Conservation (phyloP, 2,797 vertebrate genomes). For the Epinephelus awoara region DNA sequence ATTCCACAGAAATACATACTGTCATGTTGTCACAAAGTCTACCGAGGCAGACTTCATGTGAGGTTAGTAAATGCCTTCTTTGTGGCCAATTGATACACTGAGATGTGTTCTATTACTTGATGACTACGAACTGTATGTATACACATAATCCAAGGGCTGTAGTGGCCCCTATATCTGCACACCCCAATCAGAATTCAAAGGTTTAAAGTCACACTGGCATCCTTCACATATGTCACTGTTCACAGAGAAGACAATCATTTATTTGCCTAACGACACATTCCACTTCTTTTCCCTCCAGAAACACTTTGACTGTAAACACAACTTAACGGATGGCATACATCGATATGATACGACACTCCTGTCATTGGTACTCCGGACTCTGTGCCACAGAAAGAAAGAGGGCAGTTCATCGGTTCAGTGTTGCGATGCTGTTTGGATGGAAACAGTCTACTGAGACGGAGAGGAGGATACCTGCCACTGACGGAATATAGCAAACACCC, state of each 20-base stretch:
- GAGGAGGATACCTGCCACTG: slow-evolving; percentile 91
- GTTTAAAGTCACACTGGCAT: slow-evolving; percentile 34
- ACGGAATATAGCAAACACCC: slow-evolving; percentile 94
- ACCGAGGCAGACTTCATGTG: slow-evolving; percentile 41
- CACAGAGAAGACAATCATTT: slow-evolving; percentile 45
- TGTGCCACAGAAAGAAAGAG: slow-evolving; percentile 51
- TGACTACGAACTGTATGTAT: slow-evolving; percentile 3
- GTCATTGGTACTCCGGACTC: slow-evolving; percentile 45
- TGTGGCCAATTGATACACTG: slow-evolving; percentile 12
- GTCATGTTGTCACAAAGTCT: slow-evolving; percentile 16
- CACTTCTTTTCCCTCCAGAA: slow-evolving; percentile 25
- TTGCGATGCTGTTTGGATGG: slow-evolving; percentile 22
- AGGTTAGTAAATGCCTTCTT: slow-evolving; percentile 30
- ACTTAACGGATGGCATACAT: slow-evolving; percentile 49
- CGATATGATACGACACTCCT: slow-evolving; percentile 51
- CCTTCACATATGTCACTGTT: slow-evolving; percentile 66
- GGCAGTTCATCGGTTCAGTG: slow-evolving; percentile 48
- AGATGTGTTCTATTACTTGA: slow-evolving; percentile 32
- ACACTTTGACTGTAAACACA: slow-evolving; percentile 61
- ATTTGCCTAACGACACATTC: slow-evolving; percentile 26
- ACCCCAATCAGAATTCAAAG: slow-evolving; percentile 36
- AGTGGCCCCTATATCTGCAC: slow-evolving; percentile 8
- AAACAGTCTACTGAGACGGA: slow-evolving; percentile 81
- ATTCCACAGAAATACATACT: slow-evolving; percentile 49
- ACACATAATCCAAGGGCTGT: neutral